phyloP scores from a whole-genome alignment of 2,888 invertebrate species.

The Onthophagus sagittarius region DNA sequence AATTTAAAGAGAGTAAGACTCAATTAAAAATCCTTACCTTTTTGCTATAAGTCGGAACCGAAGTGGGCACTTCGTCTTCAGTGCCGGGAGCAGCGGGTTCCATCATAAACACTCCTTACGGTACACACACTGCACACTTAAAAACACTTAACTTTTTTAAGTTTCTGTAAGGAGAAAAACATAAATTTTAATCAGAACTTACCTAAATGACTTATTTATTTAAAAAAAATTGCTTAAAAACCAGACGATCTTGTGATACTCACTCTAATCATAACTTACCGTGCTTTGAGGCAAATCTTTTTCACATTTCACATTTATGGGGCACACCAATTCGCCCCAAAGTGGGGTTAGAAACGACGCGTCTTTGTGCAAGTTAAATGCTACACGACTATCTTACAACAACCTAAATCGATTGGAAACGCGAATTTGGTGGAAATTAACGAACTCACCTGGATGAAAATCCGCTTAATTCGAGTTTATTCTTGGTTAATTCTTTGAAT shows the following conservation, averaged over 20 bases:
- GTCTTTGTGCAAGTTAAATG: background rate
- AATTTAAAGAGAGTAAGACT: background rate
- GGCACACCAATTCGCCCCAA: background rate
- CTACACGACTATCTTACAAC: too few species aligned
- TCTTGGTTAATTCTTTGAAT: too few species aligned
- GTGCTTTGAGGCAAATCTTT: too few species aligned
- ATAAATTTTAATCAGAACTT: conserved; percentile 20
- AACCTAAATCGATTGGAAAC: too few species aligned
- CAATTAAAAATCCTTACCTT: conserved; percentile 27
- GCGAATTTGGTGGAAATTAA: too few species aligned
- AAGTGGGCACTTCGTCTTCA: conserved; percentile 29
- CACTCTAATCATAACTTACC: too few species aligned
- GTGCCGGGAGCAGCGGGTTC: conserved; percentile 35
- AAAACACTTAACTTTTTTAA: conserved; percentile 9
- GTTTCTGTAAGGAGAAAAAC: conserved; percentile 19
- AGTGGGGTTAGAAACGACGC: background rate
- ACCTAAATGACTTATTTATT: conserved; percentile 8
- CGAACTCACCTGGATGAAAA: too few species aligned
- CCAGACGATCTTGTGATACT: too few species aligned
- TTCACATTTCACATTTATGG: conserved; percentile 15
- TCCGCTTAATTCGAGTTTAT: too few species aligned
- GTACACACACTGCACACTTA: conserved; percentile 15
- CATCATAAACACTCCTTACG: conserved; percentile 24
- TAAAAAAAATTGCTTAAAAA: too few species aligned
- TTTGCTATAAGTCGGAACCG: conserved; percentile 27